Base-by-base conservation (phyloP, 2,888 invertebrate species). In the Pachliopta kotzebuea region DNA sequence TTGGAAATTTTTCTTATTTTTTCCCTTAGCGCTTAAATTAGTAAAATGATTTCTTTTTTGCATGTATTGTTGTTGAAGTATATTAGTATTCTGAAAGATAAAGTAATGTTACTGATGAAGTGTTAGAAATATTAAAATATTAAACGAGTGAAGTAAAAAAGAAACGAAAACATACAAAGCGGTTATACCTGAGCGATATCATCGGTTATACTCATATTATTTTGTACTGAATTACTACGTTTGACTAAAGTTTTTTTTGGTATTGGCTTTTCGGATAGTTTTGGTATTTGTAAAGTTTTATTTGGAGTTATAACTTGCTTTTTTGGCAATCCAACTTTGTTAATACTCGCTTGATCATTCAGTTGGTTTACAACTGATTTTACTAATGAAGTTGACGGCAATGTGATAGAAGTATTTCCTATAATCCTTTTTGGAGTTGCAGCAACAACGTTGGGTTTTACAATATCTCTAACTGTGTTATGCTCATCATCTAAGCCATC, bases 1-100 rank as follows among this genome's bases (percentile, higher is more conserved):
- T 89, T 94, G 94, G 71, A 94, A 93, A 70, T 93, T 93, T 84
- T 94, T 94, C 86, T 94, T 94, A 74, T 92, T 87, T 73, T 91
- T 91, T 54, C 89, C 88, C 80, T 91, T 91, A 65, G 86, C 80
- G 72, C 82, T 88, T 77, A 88, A 71, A 72, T 90, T 90, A 90
- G 93, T 90, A 78, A 90, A 93, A 88, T 91, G 89, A 72, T 92
- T 92, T 76, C 90, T 86, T 74, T 90, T 92, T 84, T 89, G 94
- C 85, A 83, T 93, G 86, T 87, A 93, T 83, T 87, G 94, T 87
- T 87, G 92, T 78, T 92, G 91, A 75, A 92, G 83, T 81, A 90
- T 85, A 88, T 92, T 92, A 93, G 92, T 92, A 89, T 93, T 92
- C 93, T 94, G 90, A 86, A 93, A 92, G 92, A 85, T 92, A 89